These are phyloP conservation scores for Myotis pilosus DNA, from an alignment of 2,797 vertebrate genomes.

Conservation along the genomic window DNA sequence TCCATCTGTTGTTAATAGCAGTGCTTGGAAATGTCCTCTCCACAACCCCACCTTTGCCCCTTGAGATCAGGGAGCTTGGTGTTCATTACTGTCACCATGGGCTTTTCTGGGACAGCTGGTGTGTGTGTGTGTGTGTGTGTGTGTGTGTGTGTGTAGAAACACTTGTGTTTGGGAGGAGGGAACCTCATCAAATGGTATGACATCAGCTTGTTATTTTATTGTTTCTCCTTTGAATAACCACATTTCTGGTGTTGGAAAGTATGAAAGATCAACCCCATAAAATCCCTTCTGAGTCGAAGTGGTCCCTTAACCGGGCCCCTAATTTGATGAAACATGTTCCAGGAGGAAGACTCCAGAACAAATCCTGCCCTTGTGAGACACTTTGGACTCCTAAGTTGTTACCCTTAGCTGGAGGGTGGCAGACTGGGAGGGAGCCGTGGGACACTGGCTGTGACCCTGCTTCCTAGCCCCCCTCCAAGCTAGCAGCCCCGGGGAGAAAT, in stretches of 20 bases:
- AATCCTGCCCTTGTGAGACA: not conserved
- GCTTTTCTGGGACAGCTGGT: not conserved
- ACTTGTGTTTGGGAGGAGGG: not conserved
- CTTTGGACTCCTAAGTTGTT: not conserved
- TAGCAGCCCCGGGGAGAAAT: not conserved
- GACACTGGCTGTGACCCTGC: not conserved
- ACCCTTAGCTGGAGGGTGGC: not conserved
- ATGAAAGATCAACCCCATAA: conserved; percentile 62
- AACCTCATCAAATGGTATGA: not conserved
- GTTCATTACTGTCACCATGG: not conserved
- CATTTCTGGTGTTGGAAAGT: conserved; percentile 57
- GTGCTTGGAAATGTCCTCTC: not conserved
- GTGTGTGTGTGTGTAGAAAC: not conserved
- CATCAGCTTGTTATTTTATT: conserved; percentile 64
- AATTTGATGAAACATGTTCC: not conserved
- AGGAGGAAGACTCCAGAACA: not conserved
- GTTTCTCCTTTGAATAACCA: conserved; percentile 65
- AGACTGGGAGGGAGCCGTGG: not conserved
- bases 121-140: not conserved
- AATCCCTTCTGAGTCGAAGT: conserved; percentile 49
- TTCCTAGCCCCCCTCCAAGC: not conserved
- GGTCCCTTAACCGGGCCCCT: conserved; percentile 18
- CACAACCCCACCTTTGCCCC: not conserved
- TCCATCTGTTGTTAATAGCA: not conserved
- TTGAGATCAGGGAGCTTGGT: not conserved